Conservation (phyloP, 2,888 invertebrate genomes). For the Trichogramma dendrolimi region DNA sequence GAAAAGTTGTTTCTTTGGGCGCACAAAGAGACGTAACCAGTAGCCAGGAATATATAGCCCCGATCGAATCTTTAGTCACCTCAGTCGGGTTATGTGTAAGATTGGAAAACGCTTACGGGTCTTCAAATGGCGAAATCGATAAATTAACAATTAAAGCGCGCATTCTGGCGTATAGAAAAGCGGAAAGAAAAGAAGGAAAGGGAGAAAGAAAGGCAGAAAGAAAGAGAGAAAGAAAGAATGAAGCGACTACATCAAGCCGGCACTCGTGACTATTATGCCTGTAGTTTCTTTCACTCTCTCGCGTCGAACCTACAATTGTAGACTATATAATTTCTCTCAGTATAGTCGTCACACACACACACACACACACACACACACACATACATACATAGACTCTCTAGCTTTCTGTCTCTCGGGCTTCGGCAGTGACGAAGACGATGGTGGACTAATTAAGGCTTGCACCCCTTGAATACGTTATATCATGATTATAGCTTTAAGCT, state of each 20-base stretch:
- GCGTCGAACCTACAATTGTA: conserved; percentile 18
- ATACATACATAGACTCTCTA: conserved; percentile 7
- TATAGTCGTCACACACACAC: not conserved
- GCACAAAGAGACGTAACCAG: no score
- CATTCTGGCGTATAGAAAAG: not conserved
- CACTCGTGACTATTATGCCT: conserved; percentile 4
- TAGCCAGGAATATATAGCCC: no score
- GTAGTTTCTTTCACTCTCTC: no score
- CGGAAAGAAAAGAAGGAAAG: not conserved
- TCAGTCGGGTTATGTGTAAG: no score
- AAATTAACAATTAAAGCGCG: conserved; percentile 13
- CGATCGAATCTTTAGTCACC: no score
- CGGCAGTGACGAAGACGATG: conserved; percentile 1
- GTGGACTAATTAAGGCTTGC: conserved; percentile 22
- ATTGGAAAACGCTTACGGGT: no score
- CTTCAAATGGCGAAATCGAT: not conserved
- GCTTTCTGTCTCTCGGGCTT: conserved; percentile 22
- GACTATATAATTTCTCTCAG: conserved; percentile 17
- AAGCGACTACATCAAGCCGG: conserved; percentile 8
- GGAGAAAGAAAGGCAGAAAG: conserved; percentile 1
- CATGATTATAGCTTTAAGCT: conserved; percentile 20
- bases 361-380: not conserved
- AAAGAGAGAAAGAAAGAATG: not conserved
- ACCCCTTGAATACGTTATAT: conserved; percentile 24
- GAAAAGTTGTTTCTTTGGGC: no score